Evolutionary conservation across 1,140 invertebrate species (phyloP).

Genomic region (Acromyrmex echinatior): DNA sequence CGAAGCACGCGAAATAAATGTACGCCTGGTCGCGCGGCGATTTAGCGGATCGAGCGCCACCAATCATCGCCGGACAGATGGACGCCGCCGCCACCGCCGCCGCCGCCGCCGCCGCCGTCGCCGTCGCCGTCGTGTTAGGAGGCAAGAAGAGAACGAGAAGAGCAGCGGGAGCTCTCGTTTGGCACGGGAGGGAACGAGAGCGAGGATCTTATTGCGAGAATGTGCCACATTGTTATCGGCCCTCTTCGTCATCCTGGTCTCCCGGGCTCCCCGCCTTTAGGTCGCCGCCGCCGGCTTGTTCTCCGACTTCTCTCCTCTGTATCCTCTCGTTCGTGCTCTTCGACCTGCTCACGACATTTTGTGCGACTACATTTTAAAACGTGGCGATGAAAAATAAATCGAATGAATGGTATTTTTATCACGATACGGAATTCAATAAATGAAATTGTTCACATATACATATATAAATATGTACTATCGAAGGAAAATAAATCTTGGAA

Average conservation of each 20-base stretch:
- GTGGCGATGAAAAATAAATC: neutral
- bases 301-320: constrained; percentile 8
- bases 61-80: constrained; percentile 58
- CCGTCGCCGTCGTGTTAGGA: constrained; percentile 29
- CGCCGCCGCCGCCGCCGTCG: neutral
- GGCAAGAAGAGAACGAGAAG: constrained; percentile 49
- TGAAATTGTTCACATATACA: neutral
- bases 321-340: constrained; percentile 26
- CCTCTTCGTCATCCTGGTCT: constrained; percentile 47
- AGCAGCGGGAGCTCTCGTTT: constrained; percentile 56
- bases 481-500: neutral
- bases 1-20: constrained; percentile 72
- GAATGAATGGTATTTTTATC: neutral
- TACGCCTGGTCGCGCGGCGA: constrained; percentile 65
- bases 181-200: constrained; percentile 45
- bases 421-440: neutral
- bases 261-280: constrained; percentile 29
- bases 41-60: constrained; percentile 67
- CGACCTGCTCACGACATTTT: constrained; percentile 45
- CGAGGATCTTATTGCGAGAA: constrained; percentile 63
- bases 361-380: constrained; percentile 1
- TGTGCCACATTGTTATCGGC: constrained; percentile 61
- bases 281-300: constrained; percentile 27
- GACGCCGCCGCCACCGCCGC: constrained; percentile 12
- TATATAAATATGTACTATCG: neutral